Conservation (phyloP, 2,888 invertebrate genomes). For the Trisateles emortualis region DNA sequence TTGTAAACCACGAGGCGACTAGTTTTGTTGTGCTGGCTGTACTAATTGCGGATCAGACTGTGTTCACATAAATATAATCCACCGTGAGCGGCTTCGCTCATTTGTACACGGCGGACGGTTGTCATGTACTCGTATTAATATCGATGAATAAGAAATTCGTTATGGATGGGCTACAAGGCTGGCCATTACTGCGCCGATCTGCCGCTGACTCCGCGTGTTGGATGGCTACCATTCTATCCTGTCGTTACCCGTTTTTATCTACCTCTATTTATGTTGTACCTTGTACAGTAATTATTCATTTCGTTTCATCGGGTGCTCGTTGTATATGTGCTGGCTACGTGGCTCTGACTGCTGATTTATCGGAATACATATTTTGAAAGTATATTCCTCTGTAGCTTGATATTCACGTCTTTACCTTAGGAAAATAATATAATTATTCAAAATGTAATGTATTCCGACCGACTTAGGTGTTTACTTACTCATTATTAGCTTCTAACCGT, state of each 20-base stretch:
- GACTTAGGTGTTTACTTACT: constrained; percentile 29
- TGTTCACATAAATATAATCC: constrained; percentile 84
- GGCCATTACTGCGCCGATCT: constrained; percentile 74
- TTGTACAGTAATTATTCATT: constrained; percentile 61
- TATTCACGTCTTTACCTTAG: constrained; percentile 40
- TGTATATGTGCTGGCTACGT: constrained; percentile 46
- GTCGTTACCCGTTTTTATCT: constrained; percentile 75
- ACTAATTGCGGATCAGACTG: constrained; percentile 82
- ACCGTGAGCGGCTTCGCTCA: constrained; percentile 78
- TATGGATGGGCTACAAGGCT: constrained; percentile 84
- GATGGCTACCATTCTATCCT: constrained; percentile 73
- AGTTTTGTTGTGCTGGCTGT: constrained; percentile 61
- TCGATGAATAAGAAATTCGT: constrained; percentile 87
- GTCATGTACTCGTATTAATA: constrained; percentile 84
- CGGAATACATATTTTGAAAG: constrained; percentile 48
- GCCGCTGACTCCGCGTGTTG: constrained; percentile 64
- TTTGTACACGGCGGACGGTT: constrained; percentile 82
- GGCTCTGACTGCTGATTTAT: constrained; percentile 57
- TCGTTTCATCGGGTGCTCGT: constrained; percentile 50
- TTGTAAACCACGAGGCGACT: constrained; percentile 53
- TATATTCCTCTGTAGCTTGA: constrained; percentile 32
- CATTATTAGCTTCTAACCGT: too few species aligned
- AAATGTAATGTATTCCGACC: constrained; percentile 35
- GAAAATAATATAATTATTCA: constrained; percentile 43
- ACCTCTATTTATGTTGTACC: constrained; percentile 71